Evolutionary conservation across 2,113 vertebrate genomes (phyloP), one percentile per base, ranked within the genome.

Genomic region (Steatornis caripensis): DNA sequence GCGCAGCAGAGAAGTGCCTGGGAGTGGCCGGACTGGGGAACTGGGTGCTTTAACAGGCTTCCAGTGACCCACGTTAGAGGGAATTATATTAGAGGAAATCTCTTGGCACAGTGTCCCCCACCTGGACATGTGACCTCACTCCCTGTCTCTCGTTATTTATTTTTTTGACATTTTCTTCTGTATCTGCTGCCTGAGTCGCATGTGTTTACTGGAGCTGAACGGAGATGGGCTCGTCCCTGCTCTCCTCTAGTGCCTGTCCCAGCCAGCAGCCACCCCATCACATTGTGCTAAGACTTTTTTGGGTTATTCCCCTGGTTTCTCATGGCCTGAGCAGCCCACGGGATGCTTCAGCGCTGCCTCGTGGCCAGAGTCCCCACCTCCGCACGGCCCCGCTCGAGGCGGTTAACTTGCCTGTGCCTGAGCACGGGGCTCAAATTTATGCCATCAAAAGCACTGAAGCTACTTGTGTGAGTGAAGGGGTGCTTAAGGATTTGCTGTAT

Each of bases 401-500:
- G 34, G 53, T 89, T 77, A 15, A 78, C 65, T 70, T 71, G n/a
- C 24, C 26, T 2, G 1, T 0, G 2, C 29, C 23, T 46, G 62
- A 71, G 65, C 70, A 20, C 0, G 0, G 17, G 62, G 43, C 74
- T 92, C 76, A 30, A 7, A 83, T 26, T 62, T 65, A 11, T 10
- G 34, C 84, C 75, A 18, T 77, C 46, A 29, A 54, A 91, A 80
- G 29, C 75, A 13, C 46, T 32, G 78, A 69, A 74, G 37, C 29
- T 58, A 13, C 58, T 90, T 68, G 37, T 85, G 46, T 61, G 81
- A 61, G 69, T 83, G 32, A 90, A 90, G 84, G 95, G 49, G 66
- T 58, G 45, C 58, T 93, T 70, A 91, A 76, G 82, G 78, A 90
- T 96, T 91, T 96, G 49, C 66, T 80, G 22, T 72, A 70, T 88